phyloP scores from a whole-genome alignment of 2,888 invertebrate genomes.

The Chymomyza caudatula region DNA sequence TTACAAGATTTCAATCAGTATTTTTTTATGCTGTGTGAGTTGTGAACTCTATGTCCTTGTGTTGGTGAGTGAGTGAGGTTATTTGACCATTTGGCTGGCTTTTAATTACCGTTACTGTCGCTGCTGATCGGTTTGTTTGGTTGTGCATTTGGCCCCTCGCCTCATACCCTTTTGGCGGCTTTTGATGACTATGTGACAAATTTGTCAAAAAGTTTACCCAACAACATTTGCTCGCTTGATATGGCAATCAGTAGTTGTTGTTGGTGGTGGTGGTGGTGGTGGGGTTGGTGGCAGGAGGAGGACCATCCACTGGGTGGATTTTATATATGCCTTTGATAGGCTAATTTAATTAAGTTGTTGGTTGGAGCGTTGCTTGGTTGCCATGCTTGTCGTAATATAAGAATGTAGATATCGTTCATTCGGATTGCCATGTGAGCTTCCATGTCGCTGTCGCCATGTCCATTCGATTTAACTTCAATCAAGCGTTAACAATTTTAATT shows the following conservation, averaged over 20 bases:
- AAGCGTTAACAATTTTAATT: constrained; percentile 74
- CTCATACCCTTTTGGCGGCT: constrained; percentile 10
- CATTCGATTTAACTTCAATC: constrained; percentile 71
- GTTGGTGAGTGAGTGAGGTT: constrained; percentile 43
- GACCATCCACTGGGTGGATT: background rate
- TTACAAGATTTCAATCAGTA: constrained; percentile 38
- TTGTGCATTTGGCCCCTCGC: background rate
- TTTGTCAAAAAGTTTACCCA: constrained; percentile 42
- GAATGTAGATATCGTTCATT: constrained; percentile 11
- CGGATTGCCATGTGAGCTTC: constrained; percentile 9
- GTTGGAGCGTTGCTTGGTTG: background rate
- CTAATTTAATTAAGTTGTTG: constrained; percentile 62
- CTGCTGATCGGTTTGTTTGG: constrained; percentile 64
- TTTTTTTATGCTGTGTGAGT: constrained; percentile 7
- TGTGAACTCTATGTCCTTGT: constrained; percentile 12
- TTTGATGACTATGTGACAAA: constrained; percentile 37
- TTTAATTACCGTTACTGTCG: constrained; percentile 62
- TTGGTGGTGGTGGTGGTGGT: background rate
- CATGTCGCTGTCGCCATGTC: constrained; percentile 24
- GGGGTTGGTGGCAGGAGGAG: background rate
- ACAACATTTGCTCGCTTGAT: background rate
- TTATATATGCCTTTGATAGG: constrained; percentile 35
- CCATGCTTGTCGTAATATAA: background rate
- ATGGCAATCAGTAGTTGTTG: background rate
- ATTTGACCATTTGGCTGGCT: constrained; percentile 68